phyloP scores from a whole-genome alignment of 2,888 invertebrate genomes.

The Apoda limacodes region DNA sequence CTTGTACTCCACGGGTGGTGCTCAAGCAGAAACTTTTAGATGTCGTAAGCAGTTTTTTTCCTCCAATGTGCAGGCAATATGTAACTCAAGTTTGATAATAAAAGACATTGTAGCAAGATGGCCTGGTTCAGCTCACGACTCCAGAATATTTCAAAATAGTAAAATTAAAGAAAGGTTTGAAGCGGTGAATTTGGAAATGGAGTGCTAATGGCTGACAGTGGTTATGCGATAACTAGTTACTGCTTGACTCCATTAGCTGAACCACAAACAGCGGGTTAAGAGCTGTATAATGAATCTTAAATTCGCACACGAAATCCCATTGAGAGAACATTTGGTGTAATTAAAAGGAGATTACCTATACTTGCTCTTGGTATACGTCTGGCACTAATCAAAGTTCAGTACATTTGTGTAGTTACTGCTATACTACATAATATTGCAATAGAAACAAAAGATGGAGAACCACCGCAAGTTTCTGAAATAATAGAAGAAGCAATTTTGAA shows the following conservation, averaged over 20 bases:
- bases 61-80: constrained; percentile 11
- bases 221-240: constrained; percentile 11
- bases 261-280: constrained; percentile 10
- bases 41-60: constrained; percentile 13
- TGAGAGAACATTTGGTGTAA: constrained; percentile 13
- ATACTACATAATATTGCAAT: constrained; percentile 16
- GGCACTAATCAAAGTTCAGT: constrained; percentile 9
- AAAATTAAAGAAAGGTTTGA: constrained; percentile 4
- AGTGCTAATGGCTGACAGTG: constrained; percentile 12
- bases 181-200: constrained; percentile 8
- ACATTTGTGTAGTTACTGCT: constrained; percentile 14
- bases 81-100: constrained; percentile 7
- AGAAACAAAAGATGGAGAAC: too few species aligned
- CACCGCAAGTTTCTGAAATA: too few species aligned
- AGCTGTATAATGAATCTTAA: constrained; percentile 14
- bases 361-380: constrained; percentile 9
- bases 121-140: constrained; percentile 17
- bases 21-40: constrained; percentile 11
- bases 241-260: constrained; percentile 10
- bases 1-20: too few species aligned
- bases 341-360: constrained; percentile 9
- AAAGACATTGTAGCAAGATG: constrained; percentile 10
- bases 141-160: constrained; percentile 10
- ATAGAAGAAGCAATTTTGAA: too few species aligned
- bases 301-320: constrained; percentile 10